These are phyloP conservation scores for Ischnura elegans DNA, from an alignment of 2,888 invertebrate genomes.

Conservation along the genomic window DNA sequence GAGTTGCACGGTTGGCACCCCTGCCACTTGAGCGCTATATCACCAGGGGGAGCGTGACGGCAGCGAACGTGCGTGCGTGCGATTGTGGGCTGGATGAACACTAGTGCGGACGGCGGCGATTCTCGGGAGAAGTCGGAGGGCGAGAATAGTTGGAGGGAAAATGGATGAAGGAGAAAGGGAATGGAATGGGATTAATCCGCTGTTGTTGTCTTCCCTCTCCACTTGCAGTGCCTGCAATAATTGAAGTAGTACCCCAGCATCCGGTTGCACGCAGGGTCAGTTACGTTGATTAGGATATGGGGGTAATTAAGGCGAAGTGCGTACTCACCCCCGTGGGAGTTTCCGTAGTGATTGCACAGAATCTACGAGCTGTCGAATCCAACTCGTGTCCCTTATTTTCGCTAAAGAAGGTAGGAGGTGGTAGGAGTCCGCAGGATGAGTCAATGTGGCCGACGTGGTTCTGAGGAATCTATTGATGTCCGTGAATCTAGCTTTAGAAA, in stretches of 20 bases:
- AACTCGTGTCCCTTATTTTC: too few species aligned
- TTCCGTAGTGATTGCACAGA: background rate
- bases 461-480: too few species aligned
- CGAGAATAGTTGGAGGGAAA: background rate
- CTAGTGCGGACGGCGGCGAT: background rate
- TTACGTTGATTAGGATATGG: conserved; percentile 1
- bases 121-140: background rate
- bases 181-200: background rate
- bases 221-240: background rate
- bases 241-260: background rate
- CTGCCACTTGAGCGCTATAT: background rate
- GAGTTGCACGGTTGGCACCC: conserved; percentile 16
- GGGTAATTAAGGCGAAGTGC: background rate
- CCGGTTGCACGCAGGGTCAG: background rate
- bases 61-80: background rate
- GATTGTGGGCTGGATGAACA: background rate
- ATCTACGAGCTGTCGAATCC: background rate
- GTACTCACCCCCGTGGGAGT: background rate
- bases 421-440: too few species aligned
- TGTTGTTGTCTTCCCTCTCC: background rate
- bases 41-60: background rate
- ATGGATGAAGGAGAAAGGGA: background rate
- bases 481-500: too few species aligned
- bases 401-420: too few species aligned
- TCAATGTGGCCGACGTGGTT: too few species aligned